phyloP scores from a whole-genome alignment of 2,797 vertebrate species.

The Diglossa cyanea region DNA sequence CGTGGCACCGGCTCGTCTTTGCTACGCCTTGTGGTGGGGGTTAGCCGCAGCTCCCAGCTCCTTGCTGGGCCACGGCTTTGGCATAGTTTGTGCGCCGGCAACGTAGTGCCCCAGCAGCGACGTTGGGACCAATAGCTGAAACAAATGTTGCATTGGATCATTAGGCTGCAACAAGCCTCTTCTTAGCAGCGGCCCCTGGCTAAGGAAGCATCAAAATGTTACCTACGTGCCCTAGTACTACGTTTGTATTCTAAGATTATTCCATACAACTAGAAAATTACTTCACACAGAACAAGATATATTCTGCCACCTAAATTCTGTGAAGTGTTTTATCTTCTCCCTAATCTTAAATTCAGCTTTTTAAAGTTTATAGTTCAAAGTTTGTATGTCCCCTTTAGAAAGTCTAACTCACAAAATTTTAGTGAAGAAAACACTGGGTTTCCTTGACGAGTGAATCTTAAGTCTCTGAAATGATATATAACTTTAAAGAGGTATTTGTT shows the following conservation, averaged over 20 bases:
- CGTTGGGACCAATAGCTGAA: fast-evolving
- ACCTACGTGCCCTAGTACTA: fast-evolving
- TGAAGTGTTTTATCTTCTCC: not conserved
- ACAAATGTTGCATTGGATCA: fast-evolving
- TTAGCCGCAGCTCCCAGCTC: not conserved
- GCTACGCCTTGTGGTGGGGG: fast-evolving
- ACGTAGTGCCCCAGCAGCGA: not conserved
- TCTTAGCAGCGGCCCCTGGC: not conserved
- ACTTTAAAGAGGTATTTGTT: not conserved
- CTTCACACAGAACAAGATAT: not conserved
- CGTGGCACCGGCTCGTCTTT: fast-evolving
- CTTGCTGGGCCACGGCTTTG: not conserved
- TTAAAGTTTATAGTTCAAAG: not conserved
- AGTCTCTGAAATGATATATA: not conserved
- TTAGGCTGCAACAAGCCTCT: not conserved
- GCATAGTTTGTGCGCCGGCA: fast-evolving
- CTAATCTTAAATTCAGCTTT: not conserved
- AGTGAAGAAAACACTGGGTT: not conserved
- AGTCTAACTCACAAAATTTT: not conserved
- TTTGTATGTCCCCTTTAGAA: not conserved
- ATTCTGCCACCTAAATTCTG: not conserved
- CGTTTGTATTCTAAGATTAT: fast-evolving
- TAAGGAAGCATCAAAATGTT: too few species aligned
- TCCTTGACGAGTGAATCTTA: not conserved
- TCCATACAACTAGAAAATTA: not conserved